phyloP scores from a whole-genome alignment of 1,140 invertebrate species.

The Drosophila carrolli region DNA sequence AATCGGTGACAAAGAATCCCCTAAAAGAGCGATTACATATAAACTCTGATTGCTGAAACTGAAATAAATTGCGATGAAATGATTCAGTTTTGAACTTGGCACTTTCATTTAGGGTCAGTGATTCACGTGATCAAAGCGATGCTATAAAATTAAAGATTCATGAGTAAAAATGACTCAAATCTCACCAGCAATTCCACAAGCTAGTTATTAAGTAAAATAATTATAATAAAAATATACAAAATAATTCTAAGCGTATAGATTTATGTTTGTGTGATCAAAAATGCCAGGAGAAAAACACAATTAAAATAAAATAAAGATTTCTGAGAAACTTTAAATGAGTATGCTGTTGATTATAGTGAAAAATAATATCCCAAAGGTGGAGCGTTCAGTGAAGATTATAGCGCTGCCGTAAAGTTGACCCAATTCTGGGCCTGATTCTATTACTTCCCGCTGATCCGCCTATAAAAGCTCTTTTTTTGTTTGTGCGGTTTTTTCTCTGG shows the following conservation, averaged over 20 bases:
- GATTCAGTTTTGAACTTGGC: slow-evolving; percentile 7
- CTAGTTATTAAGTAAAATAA: too few species aligned
- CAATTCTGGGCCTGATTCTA: slow-evolving; percentile 4
- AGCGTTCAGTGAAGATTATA: slow-evolving; percentile 9
- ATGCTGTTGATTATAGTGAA: too few species aligned
- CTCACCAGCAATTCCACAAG: background rate
- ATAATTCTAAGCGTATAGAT: too few species aligned
- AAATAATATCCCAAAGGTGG: background rate
- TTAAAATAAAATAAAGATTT: too few species aligned
- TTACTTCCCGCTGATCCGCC: slow-evolving; percentile 11
- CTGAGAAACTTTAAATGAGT: too few species aligned
- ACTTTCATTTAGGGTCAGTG: slow-evolving; percentile 4
- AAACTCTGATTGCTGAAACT: too few species aligned
- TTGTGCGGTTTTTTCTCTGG: slow-evolving; percentile 11
- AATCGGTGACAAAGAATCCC: too few species aligned
- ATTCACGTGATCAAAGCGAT: slow-evolving; percentile 4
- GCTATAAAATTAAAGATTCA: slow-evolving; percentile 3
- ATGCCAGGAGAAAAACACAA: too few species aligned
- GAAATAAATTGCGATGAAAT: slow-evolving; percentile 1
- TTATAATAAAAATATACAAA: too few species aligned
- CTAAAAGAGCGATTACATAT: too few species aligned
- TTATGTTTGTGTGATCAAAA: too few species aligned
- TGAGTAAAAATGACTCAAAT: background rate
- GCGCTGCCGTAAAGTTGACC: background rate
- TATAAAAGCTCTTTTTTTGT: background rate